Conservation (phyloP, 2,113 vertebrate species). For the Chauna torquata region DNA sequence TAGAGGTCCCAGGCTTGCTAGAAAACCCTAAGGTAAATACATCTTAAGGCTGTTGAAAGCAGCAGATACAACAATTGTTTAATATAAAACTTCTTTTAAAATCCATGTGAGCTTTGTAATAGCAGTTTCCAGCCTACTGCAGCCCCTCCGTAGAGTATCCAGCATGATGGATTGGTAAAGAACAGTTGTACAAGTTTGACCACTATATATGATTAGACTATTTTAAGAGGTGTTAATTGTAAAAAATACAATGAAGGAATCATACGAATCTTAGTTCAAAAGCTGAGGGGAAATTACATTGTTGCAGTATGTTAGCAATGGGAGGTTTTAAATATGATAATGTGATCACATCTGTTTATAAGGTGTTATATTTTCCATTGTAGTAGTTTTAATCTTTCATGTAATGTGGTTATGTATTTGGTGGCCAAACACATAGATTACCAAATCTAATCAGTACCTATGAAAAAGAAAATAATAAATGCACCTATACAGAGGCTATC, state of each 20-base stretch:
- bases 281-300: not conserved
- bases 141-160: not conserved
- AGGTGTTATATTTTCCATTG: not conserved
- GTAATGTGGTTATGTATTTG: not conserved
- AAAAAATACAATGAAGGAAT: not conserved
- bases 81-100: not conserved
- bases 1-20: not conserved
- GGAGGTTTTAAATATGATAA: not conserved
- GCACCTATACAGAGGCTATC: not conserved
- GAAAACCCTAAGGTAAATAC: not conserved
- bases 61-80: not conserved
- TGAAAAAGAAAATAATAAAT: not conserved
- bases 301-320: not conserved
- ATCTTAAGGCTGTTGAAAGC: not conserved
- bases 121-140: not conserved
- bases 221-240: not conserved
- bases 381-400: not conserved
- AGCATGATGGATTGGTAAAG: not conserved
- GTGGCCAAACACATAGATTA: constrained; percentile 6
- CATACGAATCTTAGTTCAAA: not conserved
- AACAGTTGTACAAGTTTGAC: not conserved
- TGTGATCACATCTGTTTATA: not conserved
- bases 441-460: not conserved
- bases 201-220: not conserved
- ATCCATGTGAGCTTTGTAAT: not conserved